Conservation (phyloP, 2,888 invertebrate species). For the Mesorhabditis spiculigera region DNA sequence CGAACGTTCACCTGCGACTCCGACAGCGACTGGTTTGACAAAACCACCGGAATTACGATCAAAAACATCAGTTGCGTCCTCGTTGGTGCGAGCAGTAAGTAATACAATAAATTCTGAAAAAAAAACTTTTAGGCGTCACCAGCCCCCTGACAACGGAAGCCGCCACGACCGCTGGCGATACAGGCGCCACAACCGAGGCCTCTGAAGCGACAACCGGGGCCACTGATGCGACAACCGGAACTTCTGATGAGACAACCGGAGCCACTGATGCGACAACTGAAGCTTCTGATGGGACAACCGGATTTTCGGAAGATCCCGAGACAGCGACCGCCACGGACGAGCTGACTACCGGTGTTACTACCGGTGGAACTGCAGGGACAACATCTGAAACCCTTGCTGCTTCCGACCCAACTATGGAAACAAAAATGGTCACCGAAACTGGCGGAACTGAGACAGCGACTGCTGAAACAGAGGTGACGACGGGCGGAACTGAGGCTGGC, state of each 20-base stretch:
- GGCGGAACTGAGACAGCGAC: background rate
- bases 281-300: background rate
- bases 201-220: background rate
- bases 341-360: background rate
- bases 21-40: slow-evolving; percentile 2
- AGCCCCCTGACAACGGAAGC: background rate
- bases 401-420: background rate
- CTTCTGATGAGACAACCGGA: slow-evolving; percentile 7
- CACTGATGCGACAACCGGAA: background rate
- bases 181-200: background rate
- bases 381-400: background rate
- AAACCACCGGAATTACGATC: slow-evolving; percentile 1
- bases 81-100: background rate
- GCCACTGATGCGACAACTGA: background rate
- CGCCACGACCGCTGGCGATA: background rate
- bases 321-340: background rate
- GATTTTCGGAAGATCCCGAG: background rate
- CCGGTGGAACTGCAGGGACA: background rate
- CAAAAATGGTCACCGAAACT: background rate
- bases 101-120: background rate
- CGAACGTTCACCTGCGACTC: slow-evolving; percentile 2
- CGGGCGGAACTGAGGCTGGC: background rate
- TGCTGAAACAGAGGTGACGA: background rate
- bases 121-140: too few relatives aligned
- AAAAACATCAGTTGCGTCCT: background rate